Evolutionary conservation across 2,113 vertebrate species (phyloP).

Genomic region (Barnardius zonarius): DNA sequence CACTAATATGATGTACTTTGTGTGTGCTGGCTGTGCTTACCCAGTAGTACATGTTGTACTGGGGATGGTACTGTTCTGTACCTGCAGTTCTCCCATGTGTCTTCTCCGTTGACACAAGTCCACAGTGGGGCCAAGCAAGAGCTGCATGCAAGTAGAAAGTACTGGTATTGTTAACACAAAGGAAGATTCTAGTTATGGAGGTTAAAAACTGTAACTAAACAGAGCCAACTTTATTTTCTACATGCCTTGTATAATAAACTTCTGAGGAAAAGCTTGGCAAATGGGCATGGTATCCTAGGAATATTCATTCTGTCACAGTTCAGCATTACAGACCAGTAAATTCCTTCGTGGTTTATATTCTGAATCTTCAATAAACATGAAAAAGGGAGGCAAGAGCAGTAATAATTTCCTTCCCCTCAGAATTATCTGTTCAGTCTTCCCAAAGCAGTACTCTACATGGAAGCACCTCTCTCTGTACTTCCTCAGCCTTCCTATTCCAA

Average conservation of each 20-base stretch:
- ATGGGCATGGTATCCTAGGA: neutral
- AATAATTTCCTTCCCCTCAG: neutral
- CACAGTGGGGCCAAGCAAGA: neutral
- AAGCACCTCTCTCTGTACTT: neutral
- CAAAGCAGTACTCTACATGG: neutral
- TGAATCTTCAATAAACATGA: neutral
- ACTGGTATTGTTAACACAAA: neutral
- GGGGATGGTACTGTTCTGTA: neutral
- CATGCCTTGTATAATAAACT: neutral
- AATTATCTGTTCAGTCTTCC: neutral
- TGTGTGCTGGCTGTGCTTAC: neutral
- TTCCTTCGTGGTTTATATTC: neutral
- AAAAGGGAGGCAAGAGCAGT: neutral
- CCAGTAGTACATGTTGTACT: neutral
- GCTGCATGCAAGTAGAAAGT: neutral
- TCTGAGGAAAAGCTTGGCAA: neutral
- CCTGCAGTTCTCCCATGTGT: neutral
- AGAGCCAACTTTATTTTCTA: neutral
- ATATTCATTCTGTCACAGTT: neutral
- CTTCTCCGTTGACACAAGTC: neutral
- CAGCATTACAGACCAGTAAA: neutral
- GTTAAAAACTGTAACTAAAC: neutral
- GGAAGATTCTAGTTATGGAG: neutral
- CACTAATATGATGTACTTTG: neutral
- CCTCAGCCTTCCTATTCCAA: neutral